phyloP scores from a whole-genome alignment of 2,797 vertebrate species.

The Sciaenops ocellatus region DNA sequence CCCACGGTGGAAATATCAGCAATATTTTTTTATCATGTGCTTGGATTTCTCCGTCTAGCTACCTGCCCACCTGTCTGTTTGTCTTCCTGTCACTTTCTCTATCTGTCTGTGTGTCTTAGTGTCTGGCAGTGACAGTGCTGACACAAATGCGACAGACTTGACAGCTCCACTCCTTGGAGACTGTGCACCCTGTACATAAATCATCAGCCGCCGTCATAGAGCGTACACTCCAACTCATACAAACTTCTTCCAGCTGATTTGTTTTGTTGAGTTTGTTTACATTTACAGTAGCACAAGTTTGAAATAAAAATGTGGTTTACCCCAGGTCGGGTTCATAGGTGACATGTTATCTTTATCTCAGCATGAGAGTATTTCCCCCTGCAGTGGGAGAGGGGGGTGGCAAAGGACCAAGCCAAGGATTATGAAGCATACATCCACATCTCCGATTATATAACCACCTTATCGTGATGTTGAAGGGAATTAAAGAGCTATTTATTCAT shows the following conservation, averaged over 20 bases:
- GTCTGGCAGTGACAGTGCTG: constrained; percentile 43
- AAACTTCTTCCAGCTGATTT: constrained; percentile 3
- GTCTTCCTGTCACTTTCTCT: constrained; percentile 20
- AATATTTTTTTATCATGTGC: constrained; percentile 16
- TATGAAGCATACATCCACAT: constrained; percentile 50
- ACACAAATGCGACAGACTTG: constrained; percentile 56
- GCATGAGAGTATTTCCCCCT: constrained; percentile 5
- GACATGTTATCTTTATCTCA: constrained; percentile 22
- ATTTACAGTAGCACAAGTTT: not conserved
- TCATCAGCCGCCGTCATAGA: constrained; percentile 56
- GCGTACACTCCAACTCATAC: constrained; percentile 34
- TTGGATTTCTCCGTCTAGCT: constrained; percentile 1
- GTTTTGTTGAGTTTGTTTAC: constrained; percentile 8
- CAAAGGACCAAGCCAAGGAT: constrained; percentile 47
- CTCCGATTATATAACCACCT: constrained; percentile 65
- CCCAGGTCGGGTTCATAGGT: constrained; percentile 11
- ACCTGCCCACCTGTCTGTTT: constrained; percentile 13
- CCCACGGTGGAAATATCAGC: not conserved
- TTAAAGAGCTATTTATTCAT: constrained; percentile 62
- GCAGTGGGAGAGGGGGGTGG: not conserved
- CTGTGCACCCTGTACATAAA: constrained; percentile 60
- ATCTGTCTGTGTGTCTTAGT: constrained; percentile 21
- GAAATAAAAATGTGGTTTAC: constrained; percentile 1
- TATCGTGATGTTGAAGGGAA: constrained; percentile 46
- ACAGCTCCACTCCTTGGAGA: constrained; percentile 50